These are phyloP conservation scores for Paramuricea clavata DNA, from an alignment of 92 coral and sea anemone genomes.

Conservation along the genomic window DNA sequence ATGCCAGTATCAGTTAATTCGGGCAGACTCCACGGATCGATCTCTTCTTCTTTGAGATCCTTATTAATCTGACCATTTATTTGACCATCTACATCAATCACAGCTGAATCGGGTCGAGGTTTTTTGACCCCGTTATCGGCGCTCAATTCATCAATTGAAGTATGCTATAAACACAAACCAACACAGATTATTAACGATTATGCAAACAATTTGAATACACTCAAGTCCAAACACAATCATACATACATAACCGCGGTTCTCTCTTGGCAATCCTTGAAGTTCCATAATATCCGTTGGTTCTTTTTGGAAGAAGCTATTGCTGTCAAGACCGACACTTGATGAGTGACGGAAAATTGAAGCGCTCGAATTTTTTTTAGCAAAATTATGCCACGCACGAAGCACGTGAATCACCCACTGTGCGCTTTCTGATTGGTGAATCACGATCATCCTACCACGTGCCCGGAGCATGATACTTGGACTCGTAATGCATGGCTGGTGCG, in stretches of 20 bases:
- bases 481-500: background rate
- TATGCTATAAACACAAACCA: background rate
- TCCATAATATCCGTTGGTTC: background rate
- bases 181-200: background rate
- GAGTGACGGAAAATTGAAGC: background rate
- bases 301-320: background rate
- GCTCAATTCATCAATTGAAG: background rate
- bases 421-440: background rate
- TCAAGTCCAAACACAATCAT: background rate
- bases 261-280: background rate
- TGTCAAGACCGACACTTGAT: background rate
- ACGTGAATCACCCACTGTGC: background rate
- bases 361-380: background rate
- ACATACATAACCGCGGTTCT: constrained; percentile 10
- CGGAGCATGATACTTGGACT: background rate
- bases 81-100: background rate
- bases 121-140: background rate
- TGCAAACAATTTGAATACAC: background rate
- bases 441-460: background rate
- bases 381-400: background rate
- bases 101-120: background rate
- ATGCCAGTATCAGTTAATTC: constrained; percentile 80
- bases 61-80: background rate
- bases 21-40: constrained; percentile 96
- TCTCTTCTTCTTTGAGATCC: constrained; percentile 43